Conservation (phyloP, 2,113 vertebrate species). For the Pluvialis apricaria region DNA sequence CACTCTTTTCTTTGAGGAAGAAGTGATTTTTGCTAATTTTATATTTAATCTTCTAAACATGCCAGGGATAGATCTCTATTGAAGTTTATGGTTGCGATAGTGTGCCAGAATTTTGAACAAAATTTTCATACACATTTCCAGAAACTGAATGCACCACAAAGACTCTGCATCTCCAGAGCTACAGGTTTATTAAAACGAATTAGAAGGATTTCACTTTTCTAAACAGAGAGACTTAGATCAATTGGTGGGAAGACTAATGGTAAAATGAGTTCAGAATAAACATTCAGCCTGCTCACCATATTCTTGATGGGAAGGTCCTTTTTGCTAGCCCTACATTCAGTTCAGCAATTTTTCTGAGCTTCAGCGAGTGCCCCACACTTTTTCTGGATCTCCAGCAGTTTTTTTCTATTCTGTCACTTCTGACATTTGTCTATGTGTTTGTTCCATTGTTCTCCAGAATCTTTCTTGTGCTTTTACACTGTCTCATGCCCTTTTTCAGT, state of each 20-base stretch:
- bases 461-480: neutral
- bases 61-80: neutral
- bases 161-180: neutral
- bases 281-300: neutral
- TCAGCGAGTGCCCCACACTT: neutral
- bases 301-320: neutral
- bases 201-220: neutral
- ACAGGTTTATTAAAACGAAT: neutral
- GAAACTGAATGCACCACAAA: neutral
- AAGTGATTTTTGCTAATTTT: neutral
- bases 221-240: neutral
- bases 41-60: neutral
- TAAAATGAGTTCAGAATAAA: neutral
- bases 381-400: neutral
- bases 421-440: neutral
- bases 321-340: neutral
- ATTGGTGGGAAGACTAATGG: neutral
- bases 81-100: neutral
- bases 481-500: neutral
- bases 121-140: neutral
- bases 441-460: neutral
- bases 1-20: neutral
- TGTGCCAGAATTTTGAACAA: neutral
- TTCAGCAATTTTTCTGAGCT: neutral
- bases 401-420: neutral